phyloP scores from a whole-genome alignment of 2,113 vertebrate genomes.

The Corythornis cristatus region DNA sequence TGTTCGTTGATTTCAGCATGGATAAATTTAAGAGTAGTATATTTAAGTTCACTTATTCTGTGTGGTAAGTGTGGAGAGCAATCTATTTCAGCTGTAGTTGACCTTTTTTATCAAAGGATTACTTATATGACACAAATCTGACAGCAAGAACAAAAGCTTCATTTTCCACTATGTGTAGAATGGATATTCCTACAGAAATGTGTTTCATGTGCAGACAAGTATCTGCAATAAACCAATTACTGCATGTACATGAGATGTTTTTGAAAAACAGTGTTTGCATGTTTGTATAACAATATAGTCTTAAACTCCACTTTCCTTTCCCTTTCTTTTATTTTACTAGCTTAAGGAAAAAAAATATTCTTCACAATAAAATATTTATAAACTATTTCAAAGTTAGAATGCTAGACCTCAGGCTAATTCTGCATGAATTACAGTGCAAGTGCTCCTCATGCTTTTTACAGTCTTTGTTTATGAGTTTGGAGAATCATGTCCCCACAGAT shows the following conservation, averaged over 20 bases:
- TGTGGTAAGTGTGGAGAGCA: neutral
- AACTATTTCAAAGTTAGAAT: neutral
- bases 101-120: neutral
- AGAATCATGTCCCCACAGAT: slow-evolving; percentile 8
- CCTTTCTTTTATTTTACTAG: slow-evolving; percentile 2
- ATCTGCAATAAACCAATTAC: neutral
- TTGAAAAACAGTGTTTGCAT: neutral
- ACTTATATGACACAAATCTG: neutral
- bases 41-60: neutral
- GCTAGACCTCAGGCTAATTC: neutral
- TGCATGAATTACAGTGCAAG: neutral
- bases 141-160: neutral
- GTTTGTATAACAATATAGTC: neutral
- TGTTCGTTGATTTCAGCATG: neutral
- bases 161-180: neutral
- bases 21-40: neutral
- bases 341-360: neutral
- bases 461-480: slow-evolving; percentile 18
- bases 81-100: neutral
- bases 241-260: neutral
- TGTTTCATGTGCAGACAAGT: neutral
- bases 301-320: neutral
- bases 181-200: neutral
- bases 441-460: neutral
- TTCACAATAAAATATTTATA: neutral